phyloP scores from a whole-genome alignment of 1,140 invertebrate species.

The Heterodera carotae region DNA sequence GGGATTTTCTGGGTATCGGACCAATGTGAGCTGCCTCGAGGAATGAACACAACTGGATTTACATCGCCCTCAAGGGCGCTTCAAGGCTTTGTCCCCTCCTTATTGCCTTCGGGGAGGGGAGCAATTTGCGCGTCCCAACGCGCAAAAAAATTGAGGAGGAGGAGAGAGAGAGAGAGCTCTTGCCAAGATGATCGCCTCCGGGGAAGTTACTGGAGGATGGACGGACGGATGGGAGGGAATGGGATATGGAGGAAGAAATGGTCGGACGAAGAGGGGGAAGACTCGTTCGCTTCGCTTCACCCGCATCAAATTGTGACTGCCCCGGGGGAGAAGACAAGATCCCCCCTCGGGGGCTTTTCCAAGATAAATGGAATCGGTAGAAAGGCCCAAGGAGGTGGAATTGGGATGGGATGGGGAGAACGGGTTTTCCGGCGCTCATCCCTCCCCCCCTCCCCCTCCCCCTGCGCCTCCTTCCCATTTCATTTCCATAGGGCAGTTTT shows the following conservation, averaged over 20 bases:
- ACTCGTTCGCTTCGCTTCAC: background rate
- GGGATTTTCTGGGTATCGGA: background rate
- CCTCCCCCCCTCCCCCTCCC: no score
- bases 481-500: background rate
- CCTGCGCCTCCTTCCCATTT: background rate
- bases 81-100: background rate
- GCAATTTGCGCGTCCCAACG: background rate
- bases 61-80: background rate
- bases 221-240: background rate
- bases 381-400: background rate
- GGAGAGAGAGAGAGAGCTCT: background rate
- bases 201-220: background rate
- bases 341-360: background rate
- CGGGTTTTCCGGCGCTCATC: background rate
- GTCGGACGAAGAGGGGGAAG: background rate
- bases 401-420: background rate
- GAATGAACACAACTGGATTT: background rate
- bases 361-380: conserved; percentile 1
- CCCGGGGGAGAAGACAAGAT: background rate
- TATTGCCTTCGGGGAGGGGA: background rate
- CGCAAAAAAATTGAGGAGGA: background rate
- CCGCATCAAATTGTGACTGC: background rate
- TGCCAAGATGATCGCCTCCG: background rate
- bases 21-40: background rate
- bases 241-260: background rate